Conservation (phyloP, 2,888 invertebrate species). For the Drosophila mercatorum region DNA sequence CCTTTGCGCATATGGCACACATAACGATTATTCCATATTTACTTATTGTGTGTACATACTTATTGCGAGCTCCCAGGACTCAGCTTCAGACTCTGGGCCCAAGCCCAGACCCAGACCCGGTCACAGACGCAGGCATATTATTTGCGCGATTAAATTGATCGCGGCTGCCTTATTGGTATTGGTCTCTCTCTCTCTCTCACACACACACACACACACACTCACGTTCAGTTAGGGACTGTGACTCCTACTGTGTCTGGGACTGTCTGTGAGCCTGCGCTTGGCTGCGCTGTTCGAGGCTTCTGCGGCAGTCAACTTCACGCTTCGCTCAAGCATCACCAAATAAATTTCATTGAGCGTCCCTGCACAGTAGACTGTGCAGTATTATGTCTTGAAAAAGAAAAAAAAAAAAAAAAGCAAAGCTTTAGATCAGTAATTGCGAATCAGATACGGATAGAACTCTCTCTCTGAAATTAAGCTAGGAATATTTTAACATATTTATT, state of each 20-base stretch:
- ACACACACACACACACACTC: conserved; percentile 29
- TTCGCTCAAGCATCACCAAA: conserved; percentile 83
- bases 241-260: conserved; percentile 52
- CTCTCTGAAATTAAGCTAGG: neutral
- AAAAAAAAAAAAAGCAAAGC: neutral
- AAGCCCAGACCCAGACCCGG: neutral
- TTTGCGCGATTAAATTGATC: conserved; percentile 84
- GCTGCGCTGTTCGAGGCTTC: conserved; percentile 57
- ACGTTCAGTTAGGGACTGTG: conserved; percentile 35
- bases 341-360: conserved; percentile 82
- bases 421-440: neutral
- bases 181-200: conserved; percentile 16
- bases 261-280: conserved; percentile 27
- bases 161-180: conserved; percentile 54
- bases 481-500: neutral
- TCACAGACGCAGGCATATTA: conserved; percentile 70
- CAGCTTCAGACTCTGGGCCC: conserved; percentile 16
- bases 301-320: conserved; percentile 82
- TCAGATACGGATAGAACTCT: neutral
- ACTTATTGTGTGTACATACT: conserved; percentile 79
- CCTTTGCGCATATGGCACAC: conserved; percentile 63
- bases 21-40: conserved; percentile 82
- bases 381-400: neutral
- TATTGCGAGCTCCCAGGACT: conserved; percentile 55
- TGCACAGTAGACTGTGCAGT: conserved; percentile 53